Percentiles rank a stretch among this genome's conserved stretches.
phyloP scores from a whole-genome alignment of 2,113 vertebrate genomes.

The Pomatostomus ruficeps region DNA sequence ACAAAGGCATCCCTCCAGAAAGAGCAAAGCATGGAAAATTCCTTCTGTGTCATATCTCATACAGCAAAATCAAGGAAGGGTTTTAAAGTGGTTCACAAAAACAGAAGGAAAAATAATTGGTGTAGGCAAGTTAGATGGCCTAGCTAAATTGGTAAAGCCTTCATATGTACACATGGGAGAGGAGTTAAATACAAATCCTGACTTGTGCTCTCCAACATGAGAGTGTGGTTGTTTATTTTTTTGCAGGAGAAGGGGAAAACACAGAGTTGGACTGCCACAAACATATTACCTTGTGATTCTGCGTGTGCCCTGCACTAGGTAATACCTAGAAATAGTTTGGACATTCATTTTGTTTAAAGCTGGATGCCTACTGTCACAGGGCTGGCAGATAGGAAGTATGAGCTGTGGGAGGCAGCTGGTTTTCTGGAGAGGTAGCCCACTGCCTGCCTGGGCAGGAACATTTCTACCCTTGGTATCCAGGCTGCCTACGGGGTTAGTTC shows the following conservation, averaged over 20 bases:
- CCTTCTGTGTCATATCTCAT: not conserved
- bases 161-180: not conserved
- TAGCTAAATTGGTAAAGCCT: not conserved
- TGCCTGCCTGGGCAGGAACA: not conserved
- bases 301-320: accelerated
- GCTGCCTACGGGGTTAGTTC: not conserved
- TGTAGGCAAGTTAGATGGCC: not conserved
- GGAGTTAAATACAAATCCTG: not conserved
- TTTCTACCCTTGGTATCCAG: not conserved
- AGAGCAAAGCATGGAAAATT: not conserved
- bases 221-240: not conserved
- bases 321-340: not conserved
- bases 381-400: accelerated
- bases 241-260: not conserved
- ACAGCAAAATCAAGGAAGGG: not conserved
- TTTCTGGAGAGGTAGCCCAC: not conserved
- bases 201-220: not conserved
- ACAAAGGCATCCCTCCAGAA: not conserved
- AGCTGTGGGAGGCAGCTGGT: not conserved
- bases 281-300: accelerated
- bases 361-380: not conserved
- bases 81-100: not conserved
- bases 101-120: not conserved
- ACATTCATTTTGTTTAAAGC: not conserved
- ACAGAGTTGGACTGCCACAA: not conserved